These are phyloP conservation scores for Tribolium freemani DNA, from an alignment of 2,888 invertebrate genomes.

Conservation along the genomic window DNA sequence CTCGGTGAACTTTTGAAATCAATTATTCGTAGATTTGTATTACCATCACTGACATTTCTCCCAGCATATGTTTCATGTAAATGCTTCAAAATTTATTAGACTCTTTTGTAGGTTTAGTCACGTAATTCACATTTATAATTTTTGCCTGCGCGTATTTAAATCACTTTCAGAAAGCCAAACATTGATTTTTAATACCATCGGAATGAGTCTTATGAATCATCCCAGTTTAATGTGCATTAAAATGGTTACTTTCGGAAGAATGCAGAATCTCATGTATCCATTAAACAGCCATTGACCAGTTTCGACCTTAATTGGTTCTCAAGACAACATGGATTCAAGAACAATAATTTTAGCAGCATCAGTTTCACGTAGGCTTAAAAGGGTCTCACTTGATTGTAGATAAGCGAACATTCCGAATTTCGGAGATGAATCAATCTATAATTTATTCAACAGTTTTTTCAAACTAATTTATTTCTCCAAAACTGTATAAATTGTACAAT, in stretches of 20 bases:
- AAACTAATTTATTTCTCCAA: no score
- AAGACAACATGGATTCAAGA: neutral
- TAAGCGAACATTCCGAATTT: neutral
- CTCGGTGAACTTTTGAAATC: neutral
- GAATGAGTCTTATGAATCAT: neutral
- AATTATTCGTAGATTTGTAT: neutral
- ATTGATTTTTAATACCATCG: no score
- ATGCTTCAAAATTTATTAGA: neutral
- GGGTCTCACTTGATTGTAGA: neutral
- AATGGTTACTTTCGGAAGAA: neutral
- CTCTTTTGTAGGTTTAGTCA: neutral
- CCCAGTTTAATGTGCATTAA: neutral
- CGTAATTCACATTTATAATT: constrained; percentile 12
- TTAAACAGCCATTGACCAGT: neutral
- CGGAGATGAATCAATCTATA: neutral
- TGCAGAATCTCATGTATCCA: neutral
- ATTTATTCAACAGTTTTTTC: neutral
- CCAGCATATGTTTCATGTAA: neutral
- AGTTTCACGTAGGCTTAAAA: neutral
- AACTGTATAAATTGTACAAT: no score
- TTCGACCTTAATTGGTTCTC: neutral
- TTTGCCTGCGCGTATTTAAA: neutral
- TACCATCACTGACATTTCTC: neutral
- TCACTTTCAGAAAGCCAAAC: neutral
- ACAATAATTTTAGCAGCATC: neutral